phyloP scores from a whole-genome alignment of 2,113 vertebrate species.

The Scortum barcoo region DNA sequence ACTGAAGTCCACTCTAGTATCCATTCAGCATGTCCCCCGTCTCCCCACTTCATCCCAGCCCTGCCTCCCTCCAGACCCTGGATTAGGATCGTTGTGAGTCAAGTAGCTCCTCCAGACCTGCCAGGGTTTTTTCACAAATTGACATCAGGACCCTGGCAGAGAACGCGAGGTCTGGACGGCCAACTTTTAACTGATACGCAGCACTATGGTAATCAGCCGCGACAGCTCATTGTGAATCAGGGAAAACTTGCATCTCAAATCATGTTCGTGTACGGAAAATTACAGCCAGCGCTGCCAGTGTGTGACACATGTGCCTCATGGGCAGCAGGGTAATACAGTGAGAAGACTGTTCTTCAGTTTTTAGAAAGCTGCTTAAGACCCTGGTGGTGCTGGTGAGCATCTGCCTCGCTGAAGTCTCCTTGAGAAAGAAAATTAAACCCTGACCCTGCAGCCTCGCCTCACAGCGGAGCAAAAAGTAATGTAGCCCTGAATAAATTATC shows the following conservation, averaged over 20 bases:
- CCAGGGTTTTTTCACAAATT: conserved; percentile 54
- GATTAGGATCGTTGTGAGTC: conserved; percentile 55
- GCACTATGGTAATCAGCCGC: conserved; percentile 38
- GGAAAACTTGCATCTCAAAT: conserved; percentile 29
- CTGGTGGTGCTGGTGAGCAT: conserved; percentile 39
- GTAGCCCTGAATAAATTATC: conserved; percentile 17
- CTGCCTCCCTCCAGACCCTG: conserved; percentile 37
- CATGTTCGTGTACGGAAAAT: conserved; percentile 36
- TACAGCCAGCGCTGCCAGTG: conserved; percentile 24
- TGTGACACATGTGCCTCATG: conserved; percentile 49
- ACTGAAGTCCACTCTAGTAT: conserved; percentile 50
- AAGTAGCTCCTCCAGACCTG: conserved; percentile 61
- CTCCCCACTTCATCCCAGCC: conserved; percentile 25
- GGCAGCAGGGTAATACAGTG: conserved; percentile 7
- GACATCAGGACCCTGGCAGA: conserved; percentile 53
- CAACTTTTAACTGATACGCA: conserved; percentile 56
- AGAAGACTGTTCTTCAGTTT: conserved; percentile 38
- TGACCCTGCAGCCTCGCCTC: conserved; percentile 10
- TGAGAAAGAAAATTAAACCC: conserved; percentile 30
- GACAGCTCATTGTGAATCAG: conserved; percentile 62
- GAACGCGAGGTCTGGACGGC: conserved; percentile 14
- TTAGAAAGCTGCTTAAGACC: conserved; percentile 17
- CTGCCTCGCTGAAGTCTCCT: conserved; percentile 46
- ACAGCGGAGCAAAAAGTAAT: conserved; percentile 1
- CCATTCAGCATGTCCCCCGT: conserved; percentile 35